Evolutionary conservation across 2,113 vertebrate genomes (phyloP).

Genomic region (Corynorhinus townsendii): DNA sequence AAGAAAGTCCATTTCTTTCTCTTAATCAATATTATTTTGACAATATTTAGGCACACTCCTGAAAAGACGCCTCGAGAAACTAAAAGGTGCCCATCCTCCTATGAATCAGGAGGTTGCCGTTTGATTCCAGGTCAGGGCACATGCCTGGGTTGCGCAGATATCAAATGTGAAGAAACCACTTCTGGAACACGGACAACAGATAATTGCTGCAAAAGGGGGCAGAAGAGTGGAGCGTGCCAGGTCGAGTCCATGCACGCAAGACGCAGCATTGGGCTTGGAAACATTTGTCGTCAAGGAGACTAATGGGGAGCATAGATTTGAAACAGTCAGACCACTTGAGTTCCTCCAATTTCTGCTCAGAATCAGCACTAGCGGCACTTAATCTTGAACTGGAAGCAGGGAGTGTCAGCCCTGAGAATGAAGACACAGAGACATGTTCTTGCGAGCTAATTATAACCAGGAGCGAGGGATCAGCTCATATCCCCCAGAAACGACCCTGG

Average conservation of each 20-base stretch:
- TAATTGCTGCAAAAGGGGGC: not conserved
- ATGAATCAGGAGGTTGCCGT: not conserved
- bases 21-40: not conserved
- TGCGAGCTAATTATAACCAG: not conserved
- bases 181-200: not conserved
- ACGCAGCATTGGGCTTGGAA: not conserved
- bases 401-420: not conserved
- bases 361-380: not conserved
- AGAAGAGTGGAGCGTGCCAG: not conserved
- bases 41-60: not conserved
- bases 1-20: not conserved
- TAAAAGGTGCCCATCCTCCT: not conserved
- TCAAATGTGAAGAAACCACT: not conserved
- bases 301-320: not conserved
- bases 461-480: not conserved
- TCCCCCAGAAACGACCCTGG: not conserved
- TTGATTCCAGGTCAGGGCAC: not conserved
- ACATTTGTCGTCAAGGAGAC: slow-evolving; percentile 36
- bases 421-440: not conserved
- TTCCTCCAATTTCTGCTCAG: not conserved
- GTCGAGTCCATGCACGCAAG: not conserved
- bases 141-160: not conserved
- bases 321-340: not conserved
- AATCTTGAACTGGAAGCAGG: not conserved
- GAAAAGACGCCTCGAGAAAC: not conserved